A percentile compares a stretch with the other conserved stretches of the same genome.
phyloP scores from a whole-genome alignment of 2,113 vertebrate genomes.

The Rhipidura dahli region DNA sequence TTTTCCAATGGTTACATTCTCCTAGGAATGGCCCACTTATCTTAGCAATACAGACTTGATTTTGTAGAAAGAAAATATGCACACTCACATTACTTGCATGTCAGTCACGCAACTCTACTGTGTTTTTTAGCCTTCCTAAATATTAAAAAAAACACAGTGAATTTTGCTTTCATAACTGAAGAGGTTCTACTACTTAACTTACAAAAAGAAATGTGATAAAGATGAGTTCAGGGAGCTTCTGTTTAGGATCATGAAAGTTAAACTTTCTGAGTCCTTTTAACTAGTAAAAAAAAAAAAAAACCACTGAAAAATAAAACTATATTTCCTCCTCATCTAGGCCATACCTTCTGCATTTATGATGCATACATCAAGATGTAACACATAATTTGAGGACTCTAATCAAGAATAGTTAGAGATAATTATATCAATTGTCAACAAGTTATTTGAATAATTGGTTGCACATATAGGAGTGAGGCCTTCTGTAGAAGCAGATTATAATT shows the following conservation, averaged over 20 bases:
- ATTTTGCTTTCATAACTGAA: not conserved
- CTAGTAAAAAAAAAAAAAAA: not conserved
- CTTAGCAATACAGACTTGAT: not conserved
- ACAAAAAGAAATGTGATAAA: not conserved
- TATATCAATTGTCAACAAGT: not conserved
- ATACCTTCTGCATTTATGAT: not conserved
- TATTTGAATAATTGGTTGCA: constrained; percentile 37
- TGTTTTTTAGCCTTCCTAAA: not conserved
- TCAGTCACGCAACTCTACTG: not conserved
- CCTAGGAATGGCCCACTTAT: not conserved
- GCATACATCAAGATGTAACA: not conserved
- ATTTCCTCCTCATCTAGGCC: not conserved
- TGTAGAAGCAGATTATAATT: not conserved
- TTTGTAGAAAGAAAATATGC: not conserved
- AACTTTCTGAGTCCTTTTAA: not conserved
- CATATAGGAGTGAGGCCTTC: not conserved
- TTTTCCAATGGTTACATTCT: not conserved
- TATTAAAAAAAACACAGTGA: not conserved
- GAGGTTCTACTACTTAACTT: not conserved
- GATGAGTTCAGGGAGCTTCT: not conserved
- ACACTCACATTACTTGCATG: not conserved
- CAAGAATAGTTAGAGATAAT: constrained; percentile 8
- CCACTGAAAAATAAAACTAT: not conserved
- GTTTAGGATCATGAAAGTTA: not conserved
- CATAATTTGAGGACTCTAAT: not conserved